Percentiles rank a stretch among this genome's conserved stretches.
Evolutionary conservation across 2,113 vertebrate species (phyloP).

Genomic region (Gavia stellata): DNA sequence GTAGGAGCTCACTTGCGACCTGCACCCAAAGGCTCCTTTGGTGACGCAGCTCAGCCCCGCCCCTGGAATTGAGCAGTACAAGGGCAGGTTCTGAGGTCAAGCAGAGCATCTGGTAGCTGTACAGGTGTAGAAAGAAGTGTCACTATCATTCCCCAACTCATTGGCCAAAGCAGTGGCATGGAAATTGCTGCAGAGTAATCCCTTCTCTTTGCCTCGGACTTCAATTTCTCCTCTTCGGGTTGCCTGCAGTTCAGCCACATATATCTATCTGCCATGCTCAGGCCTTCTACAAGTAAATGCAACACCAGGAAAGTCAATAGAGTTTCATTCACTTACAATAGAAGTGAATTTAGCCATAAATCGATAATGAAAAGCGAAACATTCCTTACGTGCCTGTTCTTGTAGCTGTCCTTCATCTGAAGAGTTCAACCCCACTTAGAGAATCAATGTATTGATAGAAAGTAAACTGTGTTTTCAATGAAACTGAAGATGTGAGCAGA

Average conservation of each 20-base stretch:
- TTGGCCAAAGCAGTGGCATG: neutral
- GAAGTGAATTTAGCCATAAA: slow-evolving; percentile 51
- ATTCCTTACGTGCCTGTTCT: slow-evolving; percentile 50
- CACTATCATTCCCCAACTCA: neutral
- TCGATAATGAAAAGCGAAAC: slow-evolving; percentile 56
- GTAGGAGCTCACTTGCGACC: neutral
- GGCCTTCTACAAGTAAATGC: neutral
- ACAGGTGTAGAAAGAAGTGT: neutral
- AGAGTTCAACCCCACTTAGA: slow-evolving; percentile 54
- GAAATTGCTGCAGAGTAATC: neutral
- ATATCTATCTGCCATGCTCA: neutral
- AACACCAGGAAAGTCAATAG: slow-evolving; percentile 4
- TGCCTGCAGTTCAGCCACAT: neutral
- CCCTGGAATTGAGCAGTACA: neutral
- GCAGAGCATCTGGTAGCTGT: neutral
- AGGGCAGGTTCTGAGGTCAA: rapidly evolving
- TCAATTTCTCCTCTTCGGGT: neutral
- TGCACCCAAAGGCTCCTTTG: neutral
- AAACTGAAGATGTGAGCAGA: slow-evolving; percentile 31
- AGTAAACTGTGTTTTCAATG: slow-evolving; percentile 60
- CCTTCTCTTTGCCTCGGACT: neutral
- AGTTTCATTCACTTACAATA: slow-evolving; percentile 15
- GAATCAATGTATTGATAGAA: slow-evolving; percentile 58
- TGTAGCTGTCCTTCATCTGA: slow-evolving; percentile 53
- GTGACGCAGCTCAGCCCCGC: neutral